Evolutionary conservation across 2,797 vertebrate genomes (phyloP).

Genomic region (Leptodactylus fallax): DNA sequence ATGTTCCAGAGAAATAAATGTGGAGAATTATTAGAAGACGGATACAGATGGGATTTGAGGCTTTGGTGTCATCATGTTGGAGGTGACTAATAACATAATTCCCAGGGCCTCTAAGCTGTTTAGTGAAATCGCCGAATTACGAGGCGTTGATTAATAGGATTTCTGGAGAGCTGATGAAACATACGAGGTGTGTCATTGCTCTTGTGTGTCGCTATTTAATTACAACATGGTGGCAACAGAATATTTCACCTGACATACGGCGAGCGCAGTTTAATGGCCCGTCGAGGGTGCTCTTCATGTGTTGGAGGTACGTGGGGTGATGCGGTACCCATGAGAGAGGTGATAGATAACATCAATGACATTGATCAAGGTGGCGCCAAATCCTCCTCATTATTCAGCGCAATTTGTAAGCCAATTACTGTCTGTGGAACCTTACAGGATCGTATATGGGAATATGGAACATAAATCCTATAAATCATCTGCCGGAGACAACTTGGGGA

Average conservation of each 20-base stretch:
- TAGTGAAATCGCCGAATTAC: not conserved
- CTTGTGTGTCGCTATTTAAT: conserved; percentile 3
- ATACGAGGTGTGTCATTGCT: not conserved
- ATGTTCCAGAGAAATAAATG: not conserved
- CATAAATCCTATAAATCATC: conserved; percentile 32
- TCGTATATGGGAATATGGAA: not conserved
- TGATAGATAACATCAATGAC: conserved; percentile 16
- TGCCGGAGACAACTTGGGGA: not conserved
- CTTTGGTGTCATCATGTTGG: not conserved
- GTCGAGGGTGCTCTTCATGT: not conserved
- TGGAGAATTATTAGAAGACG: not conserved
- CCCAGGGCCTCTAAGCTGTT: not conserved
- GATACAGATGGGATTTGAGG: not conserved
- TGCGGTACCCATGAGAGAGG: not conserved
- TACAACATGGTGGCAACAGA: not conserved
- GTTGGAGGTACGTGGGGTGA: not conserved
- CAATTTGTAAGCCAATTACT: not conserved
- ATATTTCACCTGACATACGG: conserved; percentile 2
- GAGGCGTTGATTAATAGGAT: conserved; percentile 32
- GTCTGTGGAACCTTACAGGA: not conserved
- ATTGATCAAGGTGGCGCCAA: conserved; percentile 10
- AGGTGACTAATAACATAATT: conserved; percentile 41
- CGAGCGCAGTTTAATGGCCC: conserved; percentile 7
- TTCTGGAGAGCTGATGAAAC: conserved; percentile 35
- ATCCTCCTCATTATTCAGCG: not conserved